Base-by-base conservation (phyloP, 2,888 invertebrate genomes). In the Sinodicranocentrus sp. region DNA sequence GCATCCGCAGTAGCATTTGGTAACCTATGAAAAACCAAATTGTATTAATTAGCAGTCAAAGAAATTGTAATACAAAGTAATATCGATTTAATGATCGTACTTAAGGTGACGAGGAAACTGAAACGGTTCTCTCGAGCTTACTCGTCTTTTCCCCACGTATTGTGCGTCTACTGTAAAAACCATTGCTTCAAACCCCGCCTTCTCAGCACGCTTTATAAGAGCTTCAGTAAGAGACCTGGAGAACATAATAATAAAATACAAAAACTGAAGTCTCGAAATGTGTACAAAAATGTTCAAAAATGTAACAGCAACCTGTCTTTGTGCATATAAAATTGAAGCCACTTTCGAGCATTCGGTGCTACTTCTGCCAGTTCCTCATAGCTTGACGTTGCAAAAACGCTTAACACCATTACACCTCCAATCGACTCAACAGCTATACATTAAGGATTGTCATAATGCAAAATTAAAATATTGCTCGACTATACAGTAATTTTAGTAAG, bases 301-400 rank as follows among this genome's bases (percentile, higher is more conserved):
- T 17, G 10, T 59, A 19, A 57, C 59, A 86, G 82, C 77, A 90
- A 94, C 94, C 95, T 93, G 90, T 97, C 95, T 84, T 93, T 94
- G 90, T 96, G 97, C 88, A 98, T 94, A 90, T 98, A 98, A 0
- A 98, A 92, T 91, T 98, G 97, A 90, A 97, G 96, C 97, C 97
- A 98, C 90, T 95, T 96, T 19, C 93, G 91, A 0, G 94, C 94
- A n/a, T 93, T 90, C 0, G 97, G 96, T 0, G 95, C 95, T 0
- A 94, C 94, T 82, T 92, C 90, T 0, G 96, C 95, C 1, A 98
- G 94, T 90, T 98, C 96, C 91, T 98, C 98, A 72, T 98, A 93
- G 61, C 96, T 96, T 87, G 94, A 94, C 0, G 97, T 98, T 0
- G 97, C 92, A 85, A 97, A 93, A 0, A 97, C 97, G 88, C 97